Evolutionary conservation across 2,113 vertebrate genomes (phyloP).

Genomic region (Gadus chalcogrammus): DNA sequence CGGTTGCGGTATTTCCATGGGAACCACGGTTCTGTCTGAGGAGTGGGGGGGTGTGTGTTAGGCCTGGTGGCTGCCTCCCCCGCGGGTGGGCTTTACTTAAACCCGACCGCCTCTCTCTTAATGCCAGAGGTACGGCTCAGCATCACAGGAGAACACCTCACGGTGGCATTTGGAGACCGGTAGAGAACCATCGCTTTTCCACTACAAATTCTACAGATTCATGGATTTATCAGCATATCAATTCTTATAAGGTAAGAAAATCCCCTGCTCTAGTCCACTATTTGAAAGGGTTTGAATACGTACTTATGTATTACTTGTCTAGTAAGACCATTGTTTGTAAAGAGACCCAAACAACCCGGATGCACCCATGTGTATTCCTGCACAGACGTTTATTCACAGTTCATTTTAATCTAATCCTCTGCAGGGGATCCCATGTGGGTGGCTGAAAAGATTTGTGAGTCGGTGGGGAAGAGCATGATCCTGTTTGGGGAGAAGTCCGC

Average conservation of each 20-base stretch:
- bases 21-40: constrained; percentile 45
- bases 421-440: constrained; percentile 66
- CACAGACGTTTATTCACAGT: constrained; percentile 27
- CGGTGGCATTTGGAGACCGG: constrained; percentile 8
- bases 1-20: constrained; percentile 66
- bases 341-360: too few species aligned
- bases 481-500: constrained; percentile 73
- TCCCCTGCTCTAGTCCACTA: neutral
- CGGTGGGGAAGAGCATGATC: constrained; percentile 68
- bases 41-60: constrained; percentile 54
- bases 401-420: constrained; percentile 2
- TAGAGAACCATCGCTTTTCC: constrained; percentile 23
- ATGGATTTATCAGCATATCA: constrained; percentile 33
- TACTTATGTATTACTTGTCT: neutral
- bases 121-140: constrained; percentile 49
- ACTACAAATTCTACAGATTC: constrained; percentile 5
- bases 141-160: constrained; percentile 35
- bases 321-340: neutral
- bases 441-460: constrained; percentile 70
- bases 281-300: neutral
- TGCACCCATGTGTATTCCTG: neutral
- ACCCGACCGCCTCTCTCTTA: constrained; percentile 45
- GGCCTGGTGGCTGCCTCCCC: constrained; percentile 43
- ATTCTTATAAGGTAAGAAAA: constrained; percentile 52
- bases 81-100: constrained; percentile 60